phyloP scores from a whole-genome alignment of 2,113 vertebrate genomes.

The Suncus etruscus region DNA sequence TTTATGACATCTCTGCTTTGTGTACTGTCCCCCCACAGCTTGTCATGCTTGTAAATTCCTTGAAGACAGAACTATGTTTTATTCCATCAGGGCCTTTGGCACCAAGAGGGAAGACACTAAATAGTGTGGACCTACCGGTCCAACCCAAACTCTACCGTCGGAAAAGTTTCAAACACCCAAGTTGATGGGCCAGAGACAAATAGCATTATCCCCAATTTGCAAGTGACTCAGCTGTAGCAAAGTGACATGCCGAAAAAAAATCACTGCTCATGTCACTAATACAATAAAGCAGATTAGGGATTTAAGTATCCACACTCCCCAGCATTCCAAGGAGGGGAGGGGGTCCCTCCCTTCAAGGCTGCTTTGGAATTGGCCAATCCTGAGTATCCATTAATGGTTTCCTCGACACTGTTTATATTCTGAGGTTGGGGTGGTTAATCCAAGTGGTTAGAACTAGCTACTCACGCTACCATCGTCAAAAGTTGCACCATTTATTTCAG shows the following conservation, averaged over 20 bases:
- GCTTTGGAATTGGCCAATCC: not conserved
- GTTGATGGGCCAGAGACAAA: not conserved
- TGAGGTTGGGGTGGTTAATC: not conserved
- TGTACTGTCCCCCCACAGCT: not conserved
- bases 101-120: not conserved
- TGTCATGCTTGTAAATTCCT: not conserved
- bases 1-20: not conserved
- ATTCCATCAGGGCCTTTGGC: not conserved
- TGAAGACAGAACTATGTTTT: not conserved
- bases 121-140: not conserved
- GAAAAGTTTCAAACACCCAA: constrained; percentile 23
- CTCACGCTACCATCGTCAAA: rapidly evolving
- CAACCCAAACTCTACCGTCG: not conserved
- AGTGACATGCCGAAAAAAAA: not conserved
- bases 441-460: not conserved
- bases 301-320: not conserved
- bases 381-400: not conserved
- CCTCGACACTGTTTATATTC: not conserved
- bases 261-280: not conserved
- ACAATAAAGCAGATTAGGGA: constrained; percentile 24
- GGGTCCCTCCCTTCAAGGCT: constrained; percentile 7
- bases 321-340: constrained; percentile 7
- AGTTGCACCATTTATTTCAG: not conserved
- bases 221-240: constrained; percentile 55
- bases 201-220: constrained; percentile 43